Base-by-base conservation (phyloP, 2,113 vertebrate species). In the Dipodomys stephensi region DNA sequence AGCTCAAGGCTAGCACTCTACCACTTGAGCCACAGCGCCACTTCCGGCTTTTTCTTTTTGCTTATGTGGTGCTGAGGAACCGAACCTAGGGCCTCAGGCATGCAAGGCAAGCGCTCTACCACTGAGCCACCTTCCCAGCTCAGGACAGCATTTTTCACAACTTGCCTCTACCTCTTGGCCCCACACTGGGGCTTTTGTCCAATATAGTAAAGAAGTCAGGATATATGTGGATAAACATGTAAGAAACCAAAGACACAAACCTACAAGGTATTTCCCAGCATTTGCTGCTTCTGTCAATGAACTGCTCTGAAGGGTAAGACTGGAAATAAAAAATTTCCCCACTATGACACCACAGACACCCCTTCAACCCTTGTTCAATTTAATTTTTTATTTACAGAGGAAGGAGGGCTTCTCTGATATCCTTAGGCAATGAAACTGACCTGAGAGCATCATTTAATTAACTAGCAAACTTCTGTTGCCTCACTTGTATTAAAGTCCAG, bases 141-240 rank as follows among this genome's bases (percentile, higher is more conserved):
- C 39, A 39, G 35, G 35, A 39, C 44, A 87, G 7, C 5, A 88
- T 72, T 78, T 87, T 88, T 65, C 9, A 82, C 30, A 89, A 91
- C 60, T 69, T 80, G 57, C 65, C 65, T 94, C 92, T 62, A 86
- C 25, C 67, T 57, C 3, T 16, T 18, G 15, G 53, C 88, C 88
- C 88, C 32, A 88, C 25, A 53, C 69, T 20, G 7, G 53, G 73
- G 62, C 35, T 25, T 90, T 87, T 90, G 91, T 71, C 53, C 64
- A 83, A 53, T 57, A 78, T 46, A 72, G 68, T 35, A 30, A 87
- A 60, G 68, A 46, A 78, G 79, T 84, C 85, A 49, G 91, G 82
- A 95, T 90, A 95, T 60, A 79, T 82, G 92, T 9, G 57, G 82
- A 90, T 53, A 90, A 94, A 90, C 85, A 93, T 60, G 90, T 7